Conservation (phyloP, 2,797 vertebrate species). For the Odontamblyopus rebecca region DNA sequence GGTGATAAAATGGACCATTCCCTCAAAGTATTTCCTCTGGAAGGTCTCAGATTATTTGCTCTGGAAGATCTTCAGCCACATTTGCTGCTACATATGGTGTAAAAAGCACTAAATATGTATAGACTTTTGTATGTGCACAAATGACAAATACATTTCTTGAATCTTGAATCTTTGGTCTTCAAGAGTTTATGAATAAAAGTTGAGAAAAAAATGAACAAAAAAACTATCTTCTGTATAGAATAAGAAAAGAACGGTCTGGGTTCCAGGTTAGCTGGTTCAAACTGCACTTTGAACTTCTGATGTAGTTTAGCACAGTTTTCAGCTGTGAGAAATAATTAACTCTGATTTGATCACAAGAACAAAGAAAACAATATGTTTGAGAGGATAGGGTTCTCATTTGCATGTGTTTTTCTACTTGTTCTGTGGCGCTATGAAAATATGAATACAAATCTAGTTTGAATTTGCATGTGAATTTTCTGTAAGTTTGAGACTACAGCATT, state of each 20-base stretch:
- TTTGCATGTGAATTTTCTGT: not conserved
- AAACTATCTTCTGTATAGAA: too few relatives aligned
- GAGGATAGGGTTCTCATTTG: slow-evolving; percentile 21
- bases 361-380: slow-evolving; percentile 25
- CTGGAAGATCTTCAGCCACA: too few relatives aligned
- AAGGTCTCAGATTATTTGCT: too few relatives aligned
- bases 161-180: not conserved
- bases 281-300: not conserved
- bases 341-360: slow-evolving; percentile 39
- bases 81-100: too few relatives aligned
- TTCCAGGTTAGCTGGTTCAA: too few relatives aligned
- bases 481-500: not conserved
- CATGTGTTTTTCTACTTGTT: slow-evolving; percentile 11
- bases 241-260: too few relatives aligned
- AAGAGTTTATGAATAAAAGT: not conserved
- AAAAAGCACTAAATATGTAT: too few relatives aligned
- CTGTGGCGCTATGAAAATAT: slow-evolving; percentile 16
- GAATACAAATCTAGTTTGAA: slow-evolving; percentile 16
- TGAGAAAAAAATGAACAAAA: too few relatives aligned
- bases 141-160: too few relatives aligned
- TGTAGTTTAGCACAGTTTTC: slow-evolving; percentile 8
- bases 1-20: too few relatives aligned
- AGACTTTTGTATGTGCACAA: too few relatives aligned
- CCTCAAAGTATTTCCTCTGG: too few relatives aligned
- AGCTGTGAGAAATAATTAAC: slow-evolving; percentile 54